phyloP scores from a whole-genome alignment of 1,140 invertebrate species.

The Andricus grossulariae region DNA sequence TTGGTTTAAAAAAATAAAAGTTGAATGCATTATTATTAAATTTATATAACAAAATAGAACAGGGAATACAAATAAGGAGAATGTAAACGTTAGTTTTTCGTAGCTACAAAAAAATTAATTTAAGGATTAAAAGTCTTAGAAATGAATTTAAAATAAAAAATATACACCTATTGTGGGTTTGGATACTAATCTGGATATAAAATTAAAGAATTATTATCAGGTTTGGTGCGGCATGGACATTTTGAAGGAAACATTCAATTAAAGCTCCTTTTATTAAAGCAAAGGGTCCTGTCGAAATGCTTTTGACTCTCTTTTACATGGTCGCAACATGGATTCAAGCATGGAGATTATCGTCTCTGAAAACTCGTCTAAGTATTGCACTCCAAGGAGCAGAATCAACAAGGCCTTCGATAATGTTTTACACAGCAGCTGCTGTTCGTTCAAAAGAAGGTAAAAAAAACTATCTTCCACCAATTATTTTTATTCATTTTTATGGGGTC shows the following conservation, averaged over 20 bases:
- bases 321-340: conserved; percentile 82
- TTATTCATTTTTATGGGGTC: background rate
- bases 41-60: too few relatives aligned
- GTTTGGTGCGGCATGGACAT: background rate
- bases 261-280: background rate
- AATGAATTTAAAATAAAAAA: too few relatives aligned
- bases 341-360: conserved; percentile 79
- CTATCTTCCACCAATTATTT: background rate
- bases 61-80: too few relatives aligned
- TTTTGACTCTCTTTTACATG: conserved; percentile 82
- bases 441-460: conserved; percentile 65
- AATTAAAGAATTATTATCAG: background rate
- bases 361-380: conserved; percentile 59
- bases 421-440: conserved; percentile 64
- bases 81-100: too few relatives aligned
- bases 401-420: conserved; percentile 68
- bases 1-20: too few relatives aligned
- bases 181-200: too few relatives aligned
- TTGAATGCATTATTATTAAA: too few relatives aligned
- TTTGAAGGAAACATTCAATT: background rate
- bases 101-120: too few relatives aligned
- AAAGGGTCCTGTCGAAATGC: conserved; percentile 65
- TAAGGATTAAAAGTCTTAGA: too few relatives aligned
- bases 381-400: conserved; percentile 52
- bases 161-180: too few relatives aligned